Evolutionary conservation across 2,888 invertebrate species (phyloP).

Genomic region (Hydropsyche betteni): DNA sequence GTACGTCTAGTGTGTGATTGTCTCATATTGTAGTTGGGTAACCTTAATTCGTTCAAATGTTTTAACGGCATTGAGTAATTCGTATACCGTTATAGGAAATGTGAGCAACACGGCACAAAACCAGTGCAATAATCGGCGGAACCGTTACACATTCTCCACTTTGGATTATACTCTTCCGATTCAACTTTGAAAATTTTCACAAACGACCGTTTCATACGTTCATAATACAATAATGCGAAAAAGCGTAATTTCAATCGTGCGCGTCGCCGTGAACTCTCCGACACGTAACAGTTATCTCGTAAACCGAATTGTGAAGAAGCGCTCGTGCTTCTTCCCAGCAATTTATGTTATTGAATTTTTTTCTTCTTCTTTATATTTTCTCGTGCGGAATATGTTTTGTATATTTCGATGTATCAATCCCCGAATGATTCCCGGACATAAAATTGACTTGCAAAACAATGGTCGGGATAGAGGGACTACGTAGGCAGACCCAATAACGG

Average conservation of each 20-base stretch:
- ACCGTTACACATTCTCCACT: slow-evolving; percentile 34
- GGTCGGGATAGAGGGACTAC: slow-evolving; percentile 40
- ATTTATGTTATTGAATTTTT: background rate
- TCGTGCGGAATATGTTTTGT: background rate
- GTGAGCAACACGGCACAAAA: slow-evolving; percentile 34
- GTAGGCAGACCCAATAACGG: slow-evolving; percentile 32
- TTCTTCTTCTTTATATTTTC: background rate
- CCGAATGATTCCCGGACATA: slow-evolving; percentile 38
- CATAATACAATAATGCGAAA: no score
- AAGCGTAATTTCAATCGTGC: no score
- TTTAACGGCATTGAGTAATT: slow-evolving; percentile 37
- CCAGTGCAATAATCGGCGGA: slow-evolving; percentile 40
- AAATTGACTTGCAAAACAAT: slow-evolving; percentile 52
- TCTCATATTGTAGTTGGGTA: slow-evolving; percentile 8
- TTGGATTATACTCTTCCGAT: slow-evolving; percentile 12
- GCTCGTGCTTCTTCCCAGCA: no score
- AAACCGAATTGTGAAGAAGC: no score
- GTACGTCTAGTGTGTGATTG: background rate
- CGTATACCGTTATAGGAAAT: slow-evolving; percentile 42
- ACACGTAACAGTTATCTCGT: no score
- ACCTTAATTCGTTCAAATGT: slow-evolving; percentile 34
- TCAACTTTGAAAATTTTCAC: background rate
- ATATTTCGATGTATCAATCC: slow-evolving; percentile 45
- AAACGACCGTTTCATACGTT: background rate
- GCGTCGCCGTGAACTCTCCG: no score